phyloP scores from a whole-genome alignment of 2,888 invertebrate species.

The Alloscopus bannaensis region DNA sequence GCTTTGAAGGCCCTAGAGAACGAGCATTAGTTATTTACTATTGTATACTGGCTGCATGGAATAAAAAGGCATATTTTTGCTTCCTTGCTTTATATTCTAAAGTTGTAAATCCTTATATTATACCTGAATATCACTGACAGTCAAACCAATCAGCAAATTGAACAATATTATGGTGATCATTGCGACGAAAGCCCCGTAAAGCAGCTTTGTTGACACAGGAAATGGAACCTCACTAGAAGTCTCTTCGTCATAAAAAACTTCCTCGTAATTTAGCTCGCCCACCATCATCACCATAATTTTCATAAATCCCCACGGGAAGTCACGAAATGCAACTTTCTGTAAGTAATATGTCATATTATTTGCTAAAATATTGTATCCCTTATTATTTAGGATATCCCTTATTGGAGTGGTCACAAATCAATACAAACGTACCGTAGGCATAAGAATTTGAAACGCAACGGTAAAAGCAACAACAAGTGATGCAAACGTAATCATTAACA shows the following conservation, averaged over 20 bases:
- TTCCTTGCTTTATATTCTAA: no score
- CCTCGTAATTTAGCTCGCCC: constrained; percentile 69
- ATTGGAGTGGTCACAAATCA: no score
- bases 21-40: neutral
- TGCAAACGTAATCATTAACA: constrained; percentile 66
- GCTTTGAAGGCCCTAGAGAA: constrained; percentile 62
- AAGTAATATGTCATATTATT: neutral
- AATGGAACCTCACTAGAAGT: constrained; percentile 53
- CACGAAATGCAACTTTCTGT: constrained; percentile 63
- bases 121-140: constrained; percentile 71
- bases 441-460: constrained; percentile 65
- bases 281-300: constrained; percentile 70
- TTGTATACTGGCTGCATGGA: neutral
- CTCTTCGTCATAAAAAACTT: constrained; percentile 58
- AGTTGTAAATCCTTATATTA: neutral
- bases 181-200: constrained; percentile 65
- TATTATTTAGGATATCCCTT: no score
- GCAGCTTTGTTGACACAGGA: constrained; percentile 63
- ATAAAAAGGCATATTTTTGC: neutral
- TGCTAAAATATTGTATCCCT: constrained; percentile 2
- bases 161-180: constrained; percentile 70
- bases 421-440: constrained; percentile 67
- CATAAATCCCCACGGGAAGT: constrained; percentile 64
- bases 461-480: constrained; percentile 63
- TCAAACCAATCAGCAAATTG: constrained; percentile 70